Evolutionary conservation across 1,140 invertebrate species (phyloP).

Genomic region (Pantala flavescens): DNA sequence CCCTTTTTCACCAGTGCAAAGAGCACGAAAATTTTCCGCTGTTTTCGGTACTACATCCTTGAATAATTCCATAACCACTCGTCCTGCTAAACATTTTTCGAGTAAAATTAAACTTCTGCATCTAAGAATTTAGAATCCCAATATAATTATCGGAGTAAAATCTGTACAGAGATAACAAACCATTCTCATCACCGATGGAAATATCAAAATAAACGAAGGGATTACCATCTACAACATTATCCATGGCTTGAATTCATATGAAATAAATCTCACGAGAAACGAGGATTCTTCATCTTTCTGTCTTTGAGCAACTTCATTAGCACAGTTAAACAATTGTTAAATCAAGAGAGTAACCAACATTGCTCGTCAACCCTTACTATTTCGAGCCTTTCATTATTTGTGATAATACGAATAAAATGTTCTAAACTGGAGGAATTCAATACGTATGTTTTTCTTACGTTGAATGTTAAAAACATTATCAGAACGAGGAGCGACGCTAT

Average conservation of each 20-base stretch:
- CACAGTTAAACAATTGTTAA: too few species aligned
- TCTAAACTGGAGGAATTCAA: too few species aligned
- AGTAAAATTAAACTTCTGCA: neutral
- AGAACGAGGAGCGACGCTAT: too few species aligned
- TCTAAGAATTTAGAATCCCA: neutral
- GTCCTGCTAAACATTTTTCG: conserved; percentile 48
- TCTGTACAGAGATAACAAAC: too few species aligned
- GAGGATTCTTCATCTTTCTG: too few species aligned
- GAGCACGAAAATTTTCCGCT: conserved; percentile 78
- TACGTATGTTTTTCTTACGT: too few species aligned
- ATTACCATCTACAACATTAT: conserved; percentile 28
- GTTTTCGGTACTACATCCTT: conserved; percentile 82
- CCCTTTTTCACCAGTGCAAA: conserved; percentile 81
- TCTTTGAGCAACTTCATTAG: too few species aligned
- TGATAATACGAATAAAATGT: too few species aligned
- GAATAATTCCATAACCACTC: conserved; percentile 69
- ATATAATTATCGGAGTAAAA: conserved; percentile 16
- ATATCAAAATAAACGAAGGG: conserved; percentile 58
- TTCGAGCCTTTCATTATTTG: too few species aligned
- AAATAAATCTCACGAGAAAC: neutral
- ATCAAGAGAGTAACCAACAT: too few species aligned
- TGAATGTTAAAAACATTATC: too few species aligned
- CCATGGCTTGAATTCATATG: neutral
- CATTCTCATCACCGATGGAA: conserved; percentile 46
- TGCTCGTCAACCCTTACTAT: too few species aligned